A percentile compares a stretch with the other conserved stretches of the same genome.
These are phyloP conservation scores for Microctonus brassicae DNA, from an alignment of 2,888 invertebrate genomes.

Conservation along the genomic window DNA sequence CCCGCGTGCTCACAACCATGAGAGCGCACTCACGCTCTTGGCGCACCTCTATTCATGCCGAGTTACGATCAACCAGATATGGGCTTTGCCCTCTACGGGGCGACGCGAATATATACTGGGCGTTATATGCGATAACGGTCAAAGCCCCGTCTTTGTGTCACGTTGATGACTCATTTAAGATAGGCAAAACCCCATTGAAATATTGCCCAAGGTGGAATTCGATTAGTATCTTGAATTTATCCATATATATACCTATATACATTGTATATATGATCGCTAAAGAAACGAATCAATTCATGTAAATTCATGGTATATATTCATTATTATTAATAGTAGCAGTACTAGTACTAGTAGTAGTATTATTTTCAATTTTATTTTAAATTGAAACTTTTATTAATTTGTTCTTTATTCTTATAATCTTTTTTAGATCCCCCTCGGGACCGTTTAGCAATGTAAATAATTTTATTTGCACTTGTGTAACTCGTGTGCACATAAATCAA, in stretches of 20 bases:
- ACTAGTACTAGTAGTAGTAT: too few relatives aligned
- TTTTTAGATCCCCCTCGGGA: not conserved
- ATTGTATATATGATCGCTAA: conserved; percentile 12
- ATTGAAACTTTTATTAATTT: not conserved
- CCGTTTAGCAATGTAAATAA: not conserved
- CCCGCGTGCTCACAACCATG: not conserved
- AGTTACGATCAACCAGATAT: conserved; percentile 51
- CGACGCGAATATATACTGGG: conserved; percentile 38
- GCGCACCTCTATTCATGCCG: conserved; percentile 49
- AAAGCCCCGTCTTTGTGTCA: conserved; percentile 39
- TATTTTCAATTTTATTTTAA: not conserved
- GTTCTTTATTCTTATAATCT: not conserved
- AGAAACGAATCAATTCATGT: conserved; percentile 34
- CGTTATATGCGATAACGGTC: conserved; percentile 39
- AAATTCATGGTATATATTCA: conserved; percentile 18
- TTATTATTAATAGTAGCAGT: too few relatives aligned
- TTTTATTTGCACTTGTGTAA: not conserved
- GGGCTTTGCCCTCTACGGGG: conserved; percentile 43
- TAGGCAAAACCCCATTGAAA: conserved; percentile 34
- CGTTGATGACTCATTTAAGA: conserved; percentile 48
- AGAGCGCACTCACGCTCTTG: conserved; percentile 21
- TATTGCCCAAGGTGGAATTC: conserved; percentile 29
- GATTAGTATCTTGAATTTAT: conserved; percentile 30
- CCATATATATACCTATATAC: not conserved
- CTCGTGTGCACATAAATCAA: not conserved